Evolutionary conservation across 2,888 invertebrate species (phyloP), one percentile per base, ranked within the genome.

Genomic region (Sesia apiformis): DNA sequence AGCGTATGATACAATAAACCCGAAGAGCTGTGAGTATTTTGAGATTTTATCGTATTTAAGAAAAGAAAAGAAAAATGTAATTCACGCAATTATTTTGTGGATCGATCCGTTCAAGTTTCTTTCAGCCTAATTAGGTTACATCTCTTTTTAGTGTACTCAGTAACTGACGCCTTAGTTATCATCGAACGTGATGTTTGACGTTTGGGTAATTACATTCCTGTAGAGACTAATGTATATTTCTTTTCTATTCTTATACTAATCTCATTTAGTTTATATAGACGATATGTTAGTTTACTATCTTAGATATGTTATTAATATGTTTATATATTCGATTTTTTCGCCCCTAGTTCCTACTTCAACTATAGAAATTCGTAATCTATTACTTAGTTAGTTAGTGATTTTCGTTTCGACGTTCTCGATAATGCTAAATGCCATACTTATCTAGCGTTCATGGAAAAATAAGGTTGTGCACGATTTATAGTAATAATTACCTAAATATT

Each of bases 401-500:
- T 82, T 74, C 60, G 63, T 80, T 84, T 50, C 74, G 78, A 81
- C 74, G 74, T 72, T 73, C 74, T 78, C 71, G 65, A 80, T 80
- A 79, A 76, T 76, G 83, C 85, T 87, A 81, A 76, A 80, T 74
- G 83, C 88, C 81, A 80, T 87, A 83, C 62, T 79, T 81, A 81
- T 72, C 75, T 88, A 89, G 87, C 87, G 84, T 85, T 86, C 84
- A 86, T 87, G 87, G 87, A 87, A 80, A 86, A 87, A 84, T 81
- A 86, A 87, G 89, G 89, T 89, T 89, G 89, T 89, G 89, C 89
- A 88, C 89, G 85, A 84, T 78, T 84, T 85, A 84, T 87, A 88
- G 85, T 78, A 77, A 77, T 78, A 71, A 77, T 68, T 78, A 81
- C 79, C 78, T 81, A 83, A 86, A 81, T 85, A 84, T 83, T 84